Evolutionary conservation across 2,888 invertebrate genomes (phyloP), one percentile per base, ranked within the genome.

Genomic region (Cantharis lateralis): DNA sequence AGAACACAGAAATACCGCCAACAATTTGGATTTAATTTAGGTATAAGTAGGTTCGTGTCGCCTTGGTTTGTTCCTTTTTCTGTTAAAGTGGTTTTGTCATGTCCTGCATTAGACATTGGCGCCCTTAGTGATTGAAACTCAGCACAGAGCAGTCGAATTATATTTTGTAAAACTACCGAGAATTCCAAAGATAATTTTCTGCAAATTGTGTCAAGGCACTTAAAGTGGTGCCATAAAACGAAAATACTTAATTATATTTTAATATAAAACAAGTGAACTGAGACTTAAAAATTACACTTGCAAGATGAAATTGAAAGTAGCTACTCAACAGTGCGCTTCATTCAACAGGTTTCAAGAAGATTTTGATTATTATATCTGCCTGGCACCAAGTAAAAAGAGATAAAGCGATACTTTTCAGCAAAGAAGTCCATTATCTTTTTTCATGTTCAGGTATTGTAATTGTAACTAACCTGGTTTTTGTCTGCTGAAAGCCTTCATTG

Each of bases 401-500:
- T 48, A 48, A 48, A n/a, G 48, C n/a, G n/a, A 48, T 48, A 48
- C 48, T 48, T 48, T 48, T 48, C 48, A n/a, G 48, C 48, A 48
- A 48, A 48, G 5, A 48, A n/a, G 48, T 48, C 48, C 13, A 48
- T 48, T 48, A 48, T 48, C 48, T 48, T n/a, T 32, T 48, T n/a
- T 48, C n/a, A 48, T 48, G 48, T 48, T 48, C 48, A 48, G 48
- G 48, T 48, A 48, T 48, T 48, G 48, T n/a, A n/a, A 20, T 62
- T 18, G 62, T 15, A 71, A 75, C 90, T 90, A 90, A 94, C 94
- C 94, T 94, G 79, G 77, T 77, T 94, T 94, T 89, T 93, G 93
- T 92, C 94, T 94, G 91, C 92, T 93, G 91, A 94, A 94, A 91
- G 94, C 93, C 92, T 95, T 95, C 94, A 95, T 94, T 91, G 92